Conservation (phyloP, 1,140 invertebrate genomes). For the Tetramorium parvispinum region DNA sequence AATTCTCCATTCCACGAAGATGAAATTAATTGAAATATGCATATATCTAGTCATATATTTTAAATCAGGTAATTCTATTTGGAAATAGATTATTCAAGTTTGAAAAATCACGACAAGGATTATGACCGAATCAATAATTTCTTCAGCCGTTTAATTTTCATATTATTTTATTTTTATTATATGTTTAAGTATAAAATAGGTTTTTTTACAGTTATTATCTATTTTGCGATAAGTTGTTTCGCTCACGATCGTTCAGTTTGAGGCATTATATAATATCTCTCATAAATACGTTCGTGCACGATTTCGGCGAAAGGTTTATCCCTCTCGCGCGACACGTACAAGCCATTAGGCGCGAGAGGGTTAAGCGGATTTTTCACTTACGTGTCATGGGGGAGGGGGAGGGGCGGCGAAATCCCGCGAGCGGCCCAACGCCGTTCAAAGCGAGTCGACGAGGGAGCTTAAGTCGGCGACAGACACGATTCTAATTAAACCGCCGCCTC, state of each 20-base stretch:
- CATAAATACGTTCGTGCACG: constrained; percentile 23
- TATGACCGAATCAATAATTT: neutral
- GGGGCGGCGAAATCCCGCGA: constrained; percentile 32
- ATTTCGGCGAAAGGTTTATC: constrained; percentile 8
- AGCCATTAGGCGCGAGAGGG: constrained; percentile 41
- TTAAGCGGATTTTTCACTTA: constrained; percentile 58
- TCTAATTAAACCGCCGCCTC: constrained; percentile 76
- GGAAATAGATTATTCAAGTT: neutral
- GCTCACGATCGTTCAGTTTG: neutral
- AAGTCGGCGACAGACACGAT: constrained; percentile 76
- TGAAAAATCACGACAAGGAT: neutral
- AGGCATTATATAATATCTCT: neutral
- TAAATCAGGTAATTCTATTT: neutral
- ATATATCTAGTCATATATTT: neutral
- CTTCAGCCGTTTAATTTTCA: neutral
- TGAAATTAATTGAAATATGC: constrained; percentile 20
- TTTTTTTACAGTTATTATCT: neutral
- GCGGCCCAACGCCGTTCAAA: constrained; percentile 26
- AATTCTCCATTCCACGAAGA: neutral
- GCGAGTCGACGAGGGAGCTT: constrained; percentile 56
- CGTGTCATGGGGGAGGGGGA: neutral
- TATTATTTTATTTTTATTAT: neutral
- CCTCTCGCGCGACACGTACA: constrained; percentile 40
- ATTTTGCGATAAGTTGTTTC: neutral
- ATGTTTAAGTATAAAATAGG: neutral